These are phyloP conservation scores for Platycheirus rosarum DNA, from an alignment of 2,888 invertebrate species.

Conservation along the genomic window DNA sequence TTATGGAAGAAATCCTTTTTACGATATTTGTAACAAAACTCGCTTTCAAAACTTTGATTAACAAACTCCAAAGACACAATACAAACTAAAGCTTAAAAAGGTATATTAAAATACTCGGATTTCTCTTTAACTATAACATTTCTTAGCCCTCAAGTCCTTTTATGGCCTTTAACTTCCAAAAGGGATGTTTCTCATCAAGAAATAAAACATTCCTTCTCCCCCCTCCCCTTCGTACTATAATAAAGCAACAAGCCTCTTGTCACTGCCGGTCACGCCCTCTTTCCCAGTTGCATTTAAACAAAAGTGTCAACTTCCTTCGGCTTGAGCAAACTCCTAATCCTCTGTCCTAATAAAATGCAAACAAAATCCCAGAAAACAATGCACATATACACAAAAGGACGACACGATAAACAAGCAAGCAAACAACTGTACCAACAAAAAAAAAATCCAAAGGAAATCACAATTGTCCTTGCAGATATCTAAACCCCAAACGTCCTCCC, in stretches of 20 bases:
- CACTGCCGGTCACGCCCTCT: constrained; percentile 26
- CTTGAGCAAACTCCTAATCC: constrained; percentile 41
- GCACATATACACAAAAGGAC: constrained; percentile 32
- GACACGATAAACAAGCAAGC: constrained; percentile 13
- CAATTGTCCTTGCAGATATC: constrained; percentile 67
- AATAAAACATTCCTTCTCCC: constrained; percentile 17
- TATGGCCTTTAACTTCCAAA: neutral
- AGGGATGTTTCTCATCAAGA: constrained; percentile 4
- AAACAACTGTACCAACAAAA: constrained; percentile 2
- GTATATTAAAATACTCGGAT: too few relatives aligned
- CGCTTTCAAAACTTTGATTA: too few relatives aligned
- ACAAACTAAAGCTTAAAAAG: too few relatives aligned
- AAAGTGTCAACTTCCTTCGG: constrained; percentile 32
- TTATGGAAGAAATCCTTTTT: too few relatives aligned
- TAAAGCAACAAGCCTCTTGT: constrained; percentile 17
- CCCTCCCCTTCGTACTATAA: too few relatives aligned
- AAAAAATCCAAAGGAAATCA: constrained; percentile 64
- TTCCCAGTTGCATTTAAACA: constrained; percentile 23
- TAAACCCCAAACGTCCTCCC: constrained; percentile 59
- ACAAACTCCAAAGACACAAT: too few relatives aligned
- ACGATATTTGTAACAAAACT: too few relatives aligned
- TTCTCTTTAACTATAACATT: too few relatives aligned
- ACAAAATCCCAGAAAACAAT: constrained; percentile 52
- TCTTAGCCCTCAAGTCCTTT: neutral
- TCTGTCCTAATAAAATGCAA: constrained; percentile 48